phyloP scores from a whole-genome alignment of 2,888 invertebrate genomes.

The Syrista parreyssii region DNA sequence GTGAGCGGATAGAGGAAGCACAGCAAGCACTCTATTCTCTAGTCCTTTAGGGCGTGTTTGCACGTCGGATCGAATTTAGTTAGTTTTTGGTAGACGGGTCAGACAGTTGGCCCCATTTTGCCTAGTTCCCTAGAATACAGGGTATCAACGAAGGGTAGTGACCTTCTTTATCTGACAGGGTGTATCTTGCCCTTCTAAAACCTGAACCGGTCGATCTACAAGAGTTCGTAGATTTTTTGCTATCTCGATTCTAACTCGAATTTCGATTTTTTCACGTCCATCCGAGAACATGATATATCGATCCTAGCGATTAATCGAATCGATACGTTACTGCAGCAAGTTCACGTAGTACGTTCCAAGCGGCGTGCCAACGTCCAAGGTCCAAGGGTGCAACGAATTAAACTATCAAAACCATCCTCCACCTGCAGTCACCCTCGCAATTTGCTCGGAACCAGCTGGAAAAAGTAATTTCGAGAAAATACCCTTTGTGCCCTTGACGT shows the following conservation, averaged over 20 bases:
- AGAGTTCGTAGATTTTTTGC: background rate
- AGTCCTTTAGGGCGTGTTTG: background rate
- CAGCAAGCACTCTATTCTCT: background rate
- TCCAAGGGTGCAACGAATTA: background rate
- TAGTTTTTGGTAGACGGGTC: background rate
- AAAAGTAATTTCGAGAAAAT: background rate
- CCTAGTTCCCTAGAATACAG: background rate
- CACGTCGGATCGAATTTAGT: background rate
- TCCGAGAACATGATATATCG: background rate
- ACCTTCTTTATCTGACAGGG: background rate
- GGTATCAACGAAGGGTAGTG: background rate
- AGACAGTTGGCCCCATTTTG: background rate
- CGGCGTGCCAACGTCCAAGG: background rate
- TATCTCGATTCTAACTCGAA: background rate
- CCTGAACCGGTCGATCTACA: background rate
- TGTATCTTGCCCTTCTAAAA: background rate
- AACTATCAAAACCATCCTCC: background rate
- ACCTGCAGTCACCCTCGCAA: too few species aligned
- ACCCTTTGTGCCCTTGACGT: background rate
- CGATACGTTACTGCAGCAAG: background rate
- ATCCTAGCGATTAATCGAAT: background rate
- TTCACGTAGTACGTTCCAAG: background rate
- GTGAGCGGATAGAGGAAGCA: background rate
- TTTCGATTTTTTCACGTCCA: background rate
- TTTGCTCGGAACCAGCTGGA: background rate